Base-by-base conservation (phyloP, 2,797 vertebrate species). In the Chloroceryle amazona region DNA sequence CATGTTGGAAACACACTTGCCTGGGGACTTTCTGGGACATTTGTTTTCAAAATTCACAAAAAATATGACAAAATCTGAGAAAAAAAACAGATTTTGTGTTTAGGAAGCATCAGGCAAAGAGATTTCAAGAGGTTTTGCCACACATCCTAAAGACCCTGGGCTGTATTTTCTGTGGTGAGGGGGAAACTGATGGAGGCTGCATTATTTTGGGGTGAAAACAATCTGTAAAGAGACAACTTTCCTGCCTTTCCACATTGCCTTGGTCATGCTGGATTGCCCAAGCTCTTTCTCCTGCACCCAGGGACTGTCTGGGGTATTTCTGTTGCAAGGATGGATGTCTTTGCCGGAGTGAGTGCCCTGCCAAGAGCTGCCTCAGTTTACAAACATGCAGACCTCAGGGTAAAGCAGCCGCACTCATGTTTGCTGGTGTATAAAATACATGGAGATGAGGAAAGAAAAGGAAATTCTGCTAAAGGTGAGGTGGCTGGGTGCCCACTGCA, bases 231-330 rank as follows among this genome's bases (percentile, higher is more conserved):
- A 83, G 18, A 19, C 2, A 3, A 31, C 16, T 60, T 83, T 37
- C 4, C 4, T 6, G 3, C 9, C 33, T 81, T 86, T 76, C 21
- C 41, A 28, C 9, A 13, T 39, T 61, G 49, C 28, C 28, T 57
- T 87, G 61, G 51, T 75, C 22, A 26, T 42, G 57, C 19, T 33
- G 26, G 31, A 79, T 55, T 66, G 9, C 25, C 23, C 33, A 46
- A 54, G 29, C 22, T 61, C 14, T 4, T 4, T 29, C 13, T 73
- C 22, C 55, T 70, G 51, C 8, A 39, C 5, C 25, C 3, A 0
- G 13, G 11, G 13, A 26, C 28, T 0, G 1, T 31, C 9, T 1
- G 1, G 23, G 6, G 4, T 21, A 11, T 62, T 67, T 10, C 44
- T 54, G 72, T 18, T 18, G 39, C 37, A 70, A 37, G 14, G 13